Evolutionary conservation across 2,888 invertebrate species (phyloP).

Genomic region (Drosophila mimetica): DNA sequence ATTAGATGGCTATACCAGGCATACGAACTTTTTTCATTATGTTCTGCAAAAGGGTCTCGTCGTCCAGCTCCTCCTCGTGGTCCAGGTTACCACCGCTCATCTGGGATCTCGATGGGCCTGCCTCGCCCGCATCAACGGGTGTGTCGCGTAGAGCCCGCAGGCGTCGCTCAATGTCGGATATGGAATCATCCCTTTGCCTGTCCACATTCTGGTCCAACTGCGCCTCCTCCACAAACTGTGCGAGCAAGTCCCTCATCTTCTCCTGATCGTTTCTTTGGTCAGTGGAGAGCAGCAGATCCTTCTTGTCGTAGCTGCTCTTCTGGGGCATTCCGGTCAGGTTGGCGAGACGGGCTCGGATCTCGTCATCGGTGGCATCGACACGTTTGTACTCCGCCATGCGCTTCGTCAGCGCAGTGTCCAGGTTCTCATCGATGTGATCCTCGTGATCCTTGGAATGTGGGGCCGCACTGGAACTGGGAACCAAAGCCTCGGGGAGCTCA

Average conservation of each 20-base stretch:
- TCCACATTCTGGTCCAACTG: conserved; percentile 86
- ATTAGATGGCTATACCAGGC: background rate
- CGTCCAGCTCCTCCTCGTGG: conserved; percentile 77
- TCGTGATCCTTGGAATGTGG: conserved; percentile 50
- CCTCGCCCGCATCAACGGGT: conserved; percentile 56
- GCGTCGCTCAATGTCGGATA: conserved; percentile 86
- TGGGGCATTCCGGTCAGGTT: conserved; percentile 88
- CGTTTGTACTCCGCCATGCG: conserved; percentile 89
- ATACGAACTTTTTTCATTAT: conserved; percentile 78
- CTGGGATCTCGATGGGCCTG: conserved; percentile 36
- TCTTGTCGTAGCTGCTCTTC: conserved; percentile 81
- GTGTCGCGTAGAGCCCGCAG: conserved; percentile 85
- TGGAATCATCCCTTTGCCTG: conserved; percentile 84
- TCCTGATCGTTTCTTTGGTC: conserved; percentile 89
- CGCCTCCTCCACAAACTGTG: conserved; percentile 86
- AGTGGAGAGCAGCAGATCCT: conserved; percentile 83
- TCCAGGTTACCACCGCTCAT: conserved; percentile 80
- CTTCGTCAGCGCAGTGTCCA: conserved; percentile 87
- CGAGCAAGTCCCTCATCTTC: conserved; percentile 89
- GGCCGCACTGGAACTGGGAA: conserved; percentile 54
- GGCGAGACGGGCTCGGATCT: conserved; percentile 88
- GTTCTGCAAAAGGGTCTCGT: conserved; percentile 82
- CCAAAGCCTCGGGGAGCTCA: conserved; percentile 74
- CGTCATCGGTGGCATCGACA: conserved; percentile 86
- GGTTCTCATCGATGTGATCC: conserved; percentile 78